phyloP scores from a whole-genome alignment of 1,140 invertebrate species.

The Armadillidium nasatum region DNA sequence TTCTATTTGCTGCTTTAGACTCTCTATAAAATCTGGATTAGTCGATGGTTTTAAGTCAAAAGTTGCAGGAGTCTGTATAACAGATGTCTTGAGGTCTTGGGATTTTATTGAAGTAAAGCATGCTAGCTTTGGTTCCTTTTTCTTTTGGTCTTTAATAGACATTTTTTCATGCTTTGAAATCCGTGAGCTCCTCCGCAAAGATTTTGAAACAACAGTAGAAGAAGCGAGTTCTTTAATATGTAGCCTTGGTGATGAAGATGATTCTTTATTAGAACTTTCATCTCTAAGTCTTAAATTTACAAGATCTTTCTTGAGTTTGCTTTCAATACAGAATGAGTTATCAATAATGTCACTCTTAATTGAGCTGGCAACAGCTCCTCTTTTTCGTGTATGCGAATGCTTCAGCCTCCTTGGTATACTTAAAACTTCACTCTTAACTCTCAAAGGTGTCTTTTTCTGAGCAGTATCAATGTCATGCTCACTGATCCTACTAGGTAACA shows the following conservation, averaged over 20 bases:
- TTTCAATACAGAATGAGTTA: neutral
- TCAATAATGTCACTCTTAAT: neutral
- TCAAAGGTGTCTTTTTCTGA: neutral
- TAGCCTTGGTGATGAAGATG: neutral
- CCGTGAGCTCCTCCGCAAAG: neutral
- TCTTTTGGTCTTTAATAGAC: neutral
- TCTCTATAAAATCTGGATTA: neutral
- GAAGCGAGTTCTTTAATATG: neutral
- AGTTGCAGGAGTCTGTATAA: neutral
- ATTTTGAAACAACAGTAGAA: neutral
- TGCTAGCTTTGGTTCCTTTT: neutral
- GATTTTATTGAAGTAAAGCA: too few species aligned
- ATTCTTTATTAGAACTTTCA: neutral
- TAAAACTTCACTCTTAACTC: neutral
- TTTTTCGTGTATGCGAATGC: neutral
- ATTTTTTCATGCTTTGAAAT: neutral
- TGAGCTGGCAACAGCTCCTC: neutral
- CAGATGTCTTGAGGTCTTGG: neutral
- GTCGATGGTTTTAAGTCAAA: neutral
- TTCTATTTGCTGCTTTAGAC: neutral
- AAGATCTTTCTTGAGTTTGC: constrained; percentile 2
- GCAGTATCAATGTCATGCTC: neutral
- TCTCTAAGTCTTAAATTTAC: constrained; percentile 1
- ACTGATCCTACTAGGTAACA: too few species aligned
- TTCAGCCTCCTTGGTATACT: neutral